Base-by-base conservation (phyloP, 2,797 vertebrate genomes). In the Coregonus sp. region DNA sequence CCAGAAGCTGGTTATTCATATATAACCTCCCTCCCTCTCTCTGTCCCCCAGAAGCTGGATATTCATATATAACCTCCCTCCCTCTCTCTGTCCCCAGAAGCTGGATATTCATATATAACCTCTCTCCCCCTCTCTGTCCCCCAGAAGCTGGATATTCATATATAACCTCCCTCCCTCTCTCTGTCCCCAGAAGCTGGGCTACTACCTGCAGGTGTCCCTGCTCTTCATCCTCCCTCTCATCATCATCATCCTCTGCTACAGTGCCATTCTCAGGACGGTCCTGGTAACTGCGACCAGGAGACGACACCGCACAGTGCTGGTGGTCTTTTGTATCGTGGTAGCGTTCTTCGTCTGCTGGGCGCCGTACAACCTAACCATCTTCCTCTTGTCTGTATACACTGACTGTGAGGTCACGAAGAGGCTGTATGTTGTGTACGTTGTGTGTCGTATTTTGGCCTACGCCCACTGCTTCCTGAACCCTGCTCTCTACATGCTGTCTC, bases 401-500 rank as follows among this genome's bases (percentile, higher is more conserved):
- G 31, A 3, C 1, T 91, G 90, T 20, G 0, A 35, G 0, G 31
- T 2, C 0, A 0, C 0, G 0, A 0, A 75, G 1, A 0, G 0
- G 0, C 12, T 88, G 0, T 0, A 70, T 0, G 47, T 73, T 2
- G 67, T 75, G 0, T 81, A 31, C 16, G 0, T 67, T 0, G 2
- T 90, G 29, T 92, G 80, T 68, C 80, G 78, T 0, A 83, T 93
- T 16, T 35, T 95, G 12, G 93, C 93, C 0, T 92, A 81, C 75
- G 92, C 81, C 29, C 94, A 94, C 75, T 95, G 94, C 86, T 94
- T 90, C 50, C 74, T 95, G 51, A 95, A 95, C 80, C 94, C 93
- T 2, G 47, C 91, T 15, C 77, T 95, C 51, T 93, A 90, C 18
- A 77, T 91, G 76, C 77, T 92, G 63, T 87, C 89, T n/a, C 81